These are phyloP conservation scores for Drosophila lutescens DNA, from an alignment of 2,888 invertebrate genomes.

Conservation along the genomic window DNA sequence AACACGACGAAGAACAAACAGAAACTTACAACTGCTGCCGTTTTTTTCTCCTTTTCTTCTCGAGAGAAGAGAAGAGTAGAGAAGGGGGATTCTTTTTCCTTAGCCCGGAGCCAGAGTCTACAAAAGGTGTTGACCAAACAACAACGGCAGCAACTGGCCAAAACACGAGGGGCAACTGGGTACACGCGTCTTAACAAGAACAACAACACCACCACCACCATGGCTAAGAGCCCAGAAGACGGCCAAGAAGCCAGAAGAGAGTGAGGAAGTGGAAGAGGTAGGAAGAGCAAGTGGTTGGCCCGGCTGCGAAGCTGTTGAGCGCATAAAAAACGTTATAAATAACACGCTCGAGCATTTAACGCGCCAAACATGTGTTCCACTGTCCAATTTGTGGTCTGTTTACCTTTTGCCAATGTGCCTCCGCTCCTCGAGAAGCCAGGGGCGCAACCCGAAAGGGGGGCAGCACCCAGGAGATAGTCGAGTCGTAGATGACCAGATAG, in stretches of 20 bases:
- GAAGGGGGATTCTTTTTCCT: constrained; percentile 42
- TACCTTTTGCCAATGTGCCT: constrained; percentile 70
- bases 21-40: constrained; percentile 76
- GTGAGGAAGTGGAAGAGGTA: constrained; percentile 24
- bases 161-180: constrained; percentile 48
- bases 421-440: constrained; percentile 26
- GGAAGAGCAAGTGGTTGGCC: constrained; percentile 30
- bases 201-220: constrained; percentile 42
- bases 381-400: constrained; percentile 80
- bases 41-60: constrained; percentile 52
- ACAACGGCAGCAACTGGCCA: constrained; percentile 56
- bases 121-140: constrained; percentile 77
- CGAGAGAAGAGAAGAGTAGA: constrained; percentile 15
- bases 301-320: constrained; percentile 42
- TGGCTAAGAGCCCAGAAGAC: constrained; percentile 14
- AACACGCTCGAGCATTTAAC: constrained; percentile 80
- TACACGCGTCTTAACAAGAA: constrained; percentile 66
- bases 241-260: constrained; percentile 17
- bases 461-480: neutral
- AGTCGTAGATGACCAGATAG: constrained; percentile 10
- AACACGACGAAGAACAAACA: constrained; percentile 39
- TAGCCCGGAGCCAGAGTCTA: constrained; percentile 75
- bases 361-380: constrained; percentile 81
- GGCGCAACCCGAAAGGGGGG: neutral
- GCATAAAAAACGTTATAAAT: constrained; percentile 78